A percentile compares a stretch with the other conserved stretches of the same genome.
These are phyloP conservation scores for Heliconius ismenius DNA, from an alignment of 2,888 invertebrate species.

Conservation along the genomic window DNA sequence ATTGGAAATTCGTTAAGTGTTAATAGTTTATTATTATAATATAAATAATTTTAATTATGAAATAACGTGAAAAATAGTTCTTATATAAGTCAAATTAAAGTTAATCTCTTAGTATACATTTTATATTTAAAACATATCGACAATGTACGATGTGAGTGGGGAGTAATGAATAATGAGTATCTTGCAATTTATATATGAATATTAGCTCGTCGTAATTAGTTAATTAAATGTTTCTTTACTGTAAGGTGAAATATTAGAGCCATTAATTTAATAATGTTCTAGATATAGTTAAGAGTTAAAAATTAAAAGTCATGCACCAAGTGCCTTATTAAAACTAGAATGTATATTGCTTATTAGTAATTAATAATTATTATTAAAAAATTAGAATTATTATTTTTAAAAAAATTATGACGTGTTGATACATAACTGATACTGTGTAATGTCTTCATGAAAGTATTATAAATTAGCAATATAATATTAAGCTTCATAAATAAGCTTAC, in stretches of 20 bases:
- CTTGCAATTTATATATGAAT: not conserved
- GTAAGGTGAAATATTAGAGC: not conserved
- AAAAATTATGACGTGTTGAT: not conserved
- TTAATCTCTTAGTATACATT: not conserved
- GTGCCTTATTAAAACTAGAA: slow-evolving; percentile 74
- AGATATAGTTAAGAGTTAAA: slow-evolving; percentile 34
- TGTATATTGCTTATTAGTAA: slow-evolving; percentile 57
- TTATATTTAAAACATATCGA: not conserved
- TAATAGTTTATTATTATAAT: not conserved
- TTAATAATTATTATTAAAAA: slow-evolving; percentile 19
- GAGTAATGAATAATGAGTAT: not conserved
- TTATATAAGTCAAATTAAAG: not conserved
- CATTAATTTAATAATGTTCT: not conserved
- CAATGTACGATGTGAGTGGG: not conserved
- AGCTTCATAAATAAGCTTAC: not conserved
- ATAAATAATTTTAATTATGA: not conserved
- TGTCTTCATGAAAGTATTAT: slow-evolving; percentile 30
- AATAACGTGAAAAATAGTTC: not conserved
- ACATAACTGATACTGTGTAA: not conserved
- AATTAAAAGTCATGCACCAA: slow-evolving; percentile 62
- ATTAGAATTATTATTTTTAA: too few species aligned
- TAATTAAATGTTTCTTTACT: not conserved
- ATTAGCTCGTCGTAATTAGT: not conserved
- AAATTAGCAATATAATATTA: slow-evolving; percentile 29
- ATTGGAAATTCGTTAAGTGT: too few species aligned